Evolutionary conservation across 2,113 vertebrate species (phyloP), one percentile per base, ranked within the genome.

Genomic region (Gnathonemus echidnorhynchus): DNA sequence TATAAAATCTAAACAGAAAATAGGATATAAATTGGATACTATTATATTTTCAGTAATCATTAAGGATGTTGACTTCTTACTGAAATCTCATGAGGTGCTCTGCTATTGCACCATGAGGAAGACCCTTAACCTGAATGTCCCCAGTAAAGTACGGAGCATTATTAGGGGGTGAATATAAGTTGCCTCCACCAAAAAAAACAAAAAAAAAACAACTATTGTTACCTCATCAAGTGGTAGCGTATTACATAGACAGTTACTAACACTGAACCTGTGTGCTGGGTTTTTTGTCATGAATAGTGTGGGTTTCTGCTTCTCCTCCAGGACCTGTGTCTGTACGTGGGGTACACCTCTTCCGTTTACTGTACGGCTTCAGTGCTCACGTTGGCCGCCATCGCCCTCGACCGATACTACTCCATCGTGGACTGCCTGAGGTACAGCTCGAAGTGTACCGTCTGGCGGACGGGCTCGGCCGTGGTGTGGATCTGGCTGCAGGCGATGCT

Each of bases 261-360:
- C 46, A 11, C 39, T 85, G 8, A 85, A 48, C 24, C 7, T 42
- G n/a, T 27, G n/a, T 77, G 35, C 35, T 42, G 74, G 13, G 31
- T 50, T 50, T 10, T 50, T 31, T 24, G 48, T 27, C 31, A 48
- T 50, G 49, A 50, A 86, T 31, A n/a, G 48, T 70, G 90, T 6
- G 21, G 2, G 24, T 19, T 87, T n/a, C n/a, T 92, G 39, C 93
- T 35, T 93, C 58, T 80, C 7, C 90, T 49, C 90, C 87, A 97
- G 96, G 93, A 94, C 56, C 94, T 97, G 49, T 97, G 96, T 89
- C 85, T 93, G 53, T 97, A 95, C 35, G 96, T 96, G 35, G 96
- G 96, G 11, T 97, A 96, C 95, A 96, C 96, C 56, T 96, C 96
- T 49, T 96, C 96, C 17, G 96, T 97, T 70, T 97, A 96, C 94